Base-by-base conservation (phyloP, 2,113 vertebrate genomes). In the Terrapene triunguis region DNA sequence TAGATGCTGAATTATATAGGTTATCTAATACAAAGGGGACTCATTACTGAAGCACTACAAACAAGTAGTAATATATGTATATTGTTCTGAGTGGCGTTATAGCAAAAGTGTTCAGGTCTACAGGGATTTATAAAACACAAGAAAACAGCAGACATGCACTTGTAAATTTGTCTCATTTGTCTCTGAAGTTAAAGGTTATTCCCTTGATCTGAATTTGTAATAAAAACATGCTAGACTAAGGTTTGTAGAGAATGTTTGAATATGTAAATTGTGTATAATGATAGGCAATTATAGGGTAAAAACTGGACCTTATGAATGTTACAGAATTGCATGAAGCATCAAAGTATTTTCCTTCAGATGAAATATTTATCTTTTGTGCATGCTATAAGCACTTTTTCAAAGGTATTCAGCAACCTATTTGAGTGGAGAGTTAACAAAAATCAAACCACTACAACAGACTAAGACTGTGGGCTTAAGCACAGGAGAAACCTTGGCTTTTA, bases 121-220 rank as follows among this genome's bases (percentile, higher is more conserved):
- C 94, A 44, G 98, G 98, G 98, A 98, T 98, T 98, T 98, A 98
- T 98, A 98, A 98, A 98, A 98, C 98, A 97, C 98, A 97, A 97
- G 98, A 96, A 98, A 99, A 99, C 98, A 98, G 98, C 99, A 99
- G 99, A 99, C 98, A 97, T 97, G 97, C 97, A 98, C 98, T 98
- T 98, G 98, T 98, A 99, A 99, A 99, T 98, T 96, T 98, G 98
- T 98, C 98, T 99, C 98, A 98, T 98, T 99, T 98, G 98, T 99
- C 98, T 99, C 99, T 98, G 98, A 99, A 99, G 98, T 99, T 98
- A 99, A 99, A 99, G 98, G 98, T 98, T 97, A 98, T 98, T 98
- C 98, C 98, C 98, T 98, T 99, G 99, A 99, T 99, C 99, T 98
- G 98, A 98, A 98, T 98, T 97, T 97, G 98, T 98, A 98, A 99